Evolutionary conservation across 2,888 invertebrate genomes (phyloP).

Genomic region (Lasioglossum leucozonium): DNA sequence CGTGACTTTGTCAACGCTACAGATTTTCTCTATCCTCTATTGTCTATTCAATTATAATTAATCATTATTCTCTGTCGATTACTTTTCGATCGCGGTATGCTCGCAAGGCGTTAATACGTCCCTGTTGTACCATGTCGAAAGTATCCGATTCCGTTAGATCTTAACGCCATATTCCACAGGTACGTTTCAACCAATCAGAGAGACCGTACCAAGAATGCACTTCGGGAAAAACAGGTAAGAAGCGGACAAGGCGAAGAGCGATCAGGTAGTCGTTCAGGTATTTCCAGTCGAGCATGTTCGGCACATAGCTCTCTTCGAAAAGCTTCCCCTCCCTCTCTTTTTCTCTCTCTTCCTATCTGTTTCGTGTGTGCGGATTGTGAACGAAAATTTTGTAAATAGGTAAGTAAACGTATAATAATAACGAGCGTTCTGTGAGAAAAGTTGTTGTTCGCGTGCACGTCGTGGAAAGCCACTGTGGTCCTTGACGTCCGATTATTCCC

Average conservation of each 20-base stretch:
- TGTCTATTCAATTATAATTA: conserved; percentile 14
- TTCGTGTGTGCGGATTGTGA: conserved; percentile 63
- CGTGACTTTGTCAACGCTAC: conserved; percentile 4
- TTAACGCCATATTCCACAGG: conserved; percentile 59
- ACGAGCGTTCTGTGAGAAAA: conserved; percentile 23
- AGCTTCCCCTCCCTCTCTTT: conserved; percentile 37
- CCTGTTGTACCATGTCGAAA: conserved; percentile 40
- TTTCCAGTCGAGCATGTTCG: conserved; percentile 83
- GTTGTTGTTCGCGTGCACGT: conserved; percentile 27
- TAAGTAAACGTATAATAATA: conserved; percentile 69
- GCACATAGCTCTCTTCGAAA: conserved; percentile 74
- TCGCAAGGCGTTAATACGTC: conserved; percentile 14
- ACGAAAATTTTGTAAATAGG: conserved; percentile 78
- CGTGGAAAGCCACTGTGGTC: conserved; percentile 32
- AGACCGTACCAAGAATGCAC: conserved; percentile 68
- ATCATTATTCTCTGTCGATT: neutral
- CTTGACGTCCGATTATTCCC: conserved; percentile 44
- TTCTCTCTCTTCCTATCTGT: conserved; percentile 24
- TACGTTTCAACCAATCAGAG: conserved; percentile 66
- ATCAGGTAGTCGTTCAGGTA: conserved; percentile 78
- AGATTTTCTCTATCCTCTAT: neutral
- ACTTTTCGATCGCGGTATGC: conserved; percentile 3
- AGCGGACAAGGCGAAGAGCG: conserved; percentile 55
- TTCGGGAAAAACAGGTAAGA: conserved; percentile 69
- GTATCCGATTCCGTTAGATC: conserved; percentile 69